These are phyloP conservation scores for Macquaria ambigua DNA, from an alignment of 2,113 vertebrate species.

Conservation along the genomic window DNA sequence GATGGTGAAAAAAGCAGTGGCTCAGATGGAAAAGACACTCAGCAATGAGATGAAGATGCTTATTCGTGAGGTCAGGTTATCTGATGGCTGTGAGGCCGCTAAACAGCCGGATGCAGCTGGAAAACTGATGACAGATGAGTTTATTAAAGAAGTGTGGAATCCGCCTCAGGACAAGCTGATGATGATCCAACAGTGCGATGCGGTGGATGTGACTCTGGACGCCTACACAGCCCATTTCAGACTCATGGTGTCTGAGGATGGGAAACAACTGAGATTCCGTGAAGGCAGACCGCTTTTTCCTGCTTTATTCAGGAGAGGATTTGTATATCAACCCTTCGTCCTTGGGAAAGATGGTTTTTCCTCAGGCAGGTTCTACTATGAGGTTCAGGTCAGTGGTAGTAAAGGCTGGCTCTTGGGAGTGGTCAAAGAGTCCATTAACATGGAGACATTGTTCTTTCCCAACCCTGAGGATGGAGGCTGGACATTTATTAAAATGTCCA, in stretches of 20 bases:
- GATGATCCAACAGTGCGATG: slow-evolving; percentile 57
- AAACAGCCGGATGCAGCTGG: background rate
- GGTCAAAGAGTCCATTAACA: slow-evolving; percentile 40
- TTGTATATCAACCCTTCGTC: background rate
- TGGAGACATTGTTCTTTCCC: accelerated
- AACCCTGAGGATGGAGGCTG: background rate
- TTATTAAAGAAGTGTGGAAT: slow-evolving; percentile 17
- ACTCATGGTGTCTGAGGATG: background rate
- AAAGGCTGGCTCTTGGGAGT: slow-evolving; percentile 42
- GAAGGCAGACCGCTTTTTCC: accelerated
- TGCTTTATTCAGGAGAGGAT: background rate
- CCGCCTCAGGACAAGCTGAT: slow-evolving; percentile 39
- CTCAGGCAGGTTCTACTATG: slow-evolving; percentile 64
- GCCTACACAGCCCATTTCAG: background rate
- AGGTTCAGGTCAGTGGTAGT: slow-evolving; percentile 29
- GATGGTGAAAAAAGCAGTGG: slow-evolving; percentile 33
- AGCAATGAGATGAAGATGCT: slow-evolving; percentile 37
- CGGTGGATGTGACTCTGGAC: slow-evolving; percentile 51
- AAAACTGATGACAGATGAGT: background rate
- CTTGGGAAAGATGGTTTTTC: slow-evolving; percentile 48
- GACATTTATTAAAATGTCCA: accelerated
- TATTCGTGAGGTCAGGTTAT: slow-evolving; percentile 1
- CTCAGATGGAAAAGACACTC: slow-evolving; percentile 22
- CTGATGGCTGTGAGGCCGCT: background rate
- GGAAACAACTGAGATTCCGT: background rate